phyloP scores from a whole-genome alignment of 2,797 vertebrate genomes.

The Bradypodion ventrale region DNA sequence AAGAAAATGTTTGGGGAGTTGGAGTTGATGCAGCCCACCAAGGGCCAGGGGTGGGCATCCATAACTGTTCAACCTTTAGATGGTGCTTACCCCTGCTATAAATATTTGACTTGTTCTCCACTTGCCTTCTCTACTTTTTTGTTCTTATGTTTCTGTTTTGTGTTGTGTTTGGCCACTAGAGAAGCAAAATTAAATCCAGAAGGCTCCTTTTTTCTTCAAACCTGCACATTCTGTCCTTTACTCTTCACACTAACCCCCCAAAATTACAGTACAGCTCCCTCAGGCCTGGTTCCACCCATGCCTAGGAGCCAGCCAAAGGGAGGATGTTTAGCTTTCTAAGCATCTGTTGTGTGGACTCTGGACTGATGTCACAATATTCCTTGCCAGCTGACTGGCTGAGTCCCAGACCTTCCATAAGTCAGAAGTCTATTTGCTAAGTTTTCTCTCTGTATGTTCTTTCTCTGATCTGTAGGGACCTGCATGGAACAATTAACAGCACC shows the following conservation, averaged over 20 bases:
- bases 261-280: background rate
- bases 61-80: too few species aligned
- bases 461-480: slow-evolving; percentile 1
- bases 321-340: slow-evolving; percentile 43
- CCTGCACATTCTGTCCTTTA: slow-evolving; percentile 50
- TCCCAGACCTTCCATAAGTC: slow-evolving; percentile 53
- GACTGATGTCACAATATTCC: slow-evolving; percentile 45
- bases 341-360: slow-evolving; percentile 9
- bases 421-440: slow-evolving; percentile 37
- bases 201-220: background rate
- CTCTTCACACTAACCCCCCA: background rate
- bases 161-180: background rate
- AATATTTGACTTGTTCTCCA: background rate
- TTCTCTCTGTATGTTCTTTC: slow-evolving; percentile 24
- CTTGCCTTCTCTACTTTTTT: background rate
- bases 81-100: too few species aligned
- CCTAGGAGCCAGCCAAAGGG: background rate
- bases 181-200: background rate
- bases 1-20: too few species aligned
- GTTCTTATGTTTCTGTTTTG: background rate
- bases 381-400: slow-evolving; percentile 54
- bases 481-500: background rate
- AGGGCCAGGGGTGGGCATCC: too few species aligned
- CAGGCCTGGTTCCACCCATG: slow-evolving; percentile 41
- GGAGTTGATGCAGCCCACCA: too few species aligned